These are phyloP conservation scores for Pimephales promelas DNA, from an alignment of 2,113 vertebrate genomes.

Conservation along the genomic window DNA sequence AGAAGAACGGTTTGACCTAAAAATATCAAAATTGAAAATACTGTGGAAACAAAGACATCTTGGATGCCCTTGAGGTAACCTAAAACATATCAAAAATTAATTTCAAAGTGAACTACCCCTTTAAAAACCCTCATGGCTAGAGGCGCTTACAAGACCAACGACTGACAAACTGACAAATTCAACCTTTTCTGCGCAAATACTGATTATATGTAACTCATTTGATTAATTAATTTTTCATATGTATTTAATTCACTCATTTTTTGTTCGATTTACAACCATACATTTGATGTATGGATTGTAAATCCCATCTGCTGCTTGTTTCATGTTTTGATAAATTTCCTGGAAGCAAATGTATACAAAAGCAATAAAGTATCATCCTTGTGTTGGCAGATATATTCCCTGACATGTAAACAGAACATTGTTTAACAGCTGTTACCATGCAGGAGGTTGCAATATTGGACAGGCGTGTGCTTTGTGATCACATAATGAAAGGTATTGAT, in stretches of 20 bases:
- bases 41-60: no score
- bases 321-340: neutral
- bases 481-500: neutral
- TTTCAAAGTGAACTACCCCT: no score
- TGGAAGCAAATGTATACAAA: neutral
- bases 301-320: neutral
- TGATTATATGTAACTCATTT: neutral
- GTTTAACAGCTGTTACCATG: neutral
- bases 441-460: neutral
- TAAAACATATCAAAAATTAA: no score
- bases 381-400: neutral
- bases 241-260: neutral
- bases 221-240: neutral
- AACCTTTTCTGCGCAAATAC: neutral
- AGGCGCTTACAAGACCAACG: neutral
- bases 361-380: neutral
- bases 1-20: no score
- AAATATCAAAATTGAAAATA: no score
- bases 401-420: neutral
- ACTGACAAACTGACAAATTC: neutral
- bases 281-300: neutral
- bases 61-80: no score
- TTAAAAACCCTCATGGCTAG: neutral
- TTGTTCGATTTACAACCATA: neutral
- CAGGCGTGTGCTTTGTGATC: neutral